Evolutionary conservation across 2,888 invertebrate genomes (phyloP), one percentile per base, ranked within the genome.

Genomic region (Sussaba pulchella): DNA sequence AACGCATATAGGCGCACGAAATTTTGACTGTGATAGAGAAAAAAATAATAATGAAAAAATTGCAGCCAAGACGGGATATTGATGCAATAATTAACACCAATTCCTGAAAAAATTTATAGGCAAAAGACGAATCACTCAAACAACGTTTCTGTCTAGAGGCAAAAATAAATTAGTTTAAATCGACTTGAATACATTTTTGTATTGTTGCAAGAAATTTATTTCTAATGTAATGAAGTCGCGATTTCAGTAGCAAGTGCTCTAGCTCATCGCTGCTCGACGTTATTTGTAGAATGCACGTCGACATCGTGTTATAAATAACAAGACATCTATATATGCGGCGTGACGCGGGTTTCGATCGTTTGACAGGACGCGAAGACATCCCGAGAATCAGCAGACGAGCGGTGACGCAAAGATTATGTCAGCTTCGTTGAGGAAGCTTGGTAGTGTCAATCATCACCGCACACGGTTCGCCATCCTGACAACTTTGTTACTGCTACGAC

Each of bases 391-490:
- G 4, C 54, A 4, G 24, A 52, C 41, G 6, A 24, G 14, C 41
- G 50, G 10, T 50, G 47, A 81, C 75, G 79, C 50, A 64, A 43
- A 43, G 41, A 69, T 75, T 67, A 71, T 59, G 74, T 52, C 73
- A 79, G 63, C 50, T 14, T 36, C 12, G 73, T 26, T 21, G 64
- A 43, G 8, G 43, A 43, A 72, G 24, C 45, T 31, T 77, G 72
- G 54, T 54, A 77, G 31, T 64, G 70, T 71, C 78, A 45, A 59
- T 78, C 41, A 66, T 71, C 78, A 59, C 78, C 47, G 31, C 47
- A 21, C 70, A 36, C 67, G 36, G 45, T 39, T 57, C 57, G 47
- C 26, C 57, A 47, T 31, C 57, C 61, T 59, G 41, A 41, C 24
- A 19, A 57, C 69, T 69, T 59, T 59, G 24, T 75, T 59, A 41